Evolutionary conservation across 2,113 vertebrate genomes (phyloP), one percentile per base, ranked within the genome.

Genomic region (Mesocricetus auratus): DNA sequence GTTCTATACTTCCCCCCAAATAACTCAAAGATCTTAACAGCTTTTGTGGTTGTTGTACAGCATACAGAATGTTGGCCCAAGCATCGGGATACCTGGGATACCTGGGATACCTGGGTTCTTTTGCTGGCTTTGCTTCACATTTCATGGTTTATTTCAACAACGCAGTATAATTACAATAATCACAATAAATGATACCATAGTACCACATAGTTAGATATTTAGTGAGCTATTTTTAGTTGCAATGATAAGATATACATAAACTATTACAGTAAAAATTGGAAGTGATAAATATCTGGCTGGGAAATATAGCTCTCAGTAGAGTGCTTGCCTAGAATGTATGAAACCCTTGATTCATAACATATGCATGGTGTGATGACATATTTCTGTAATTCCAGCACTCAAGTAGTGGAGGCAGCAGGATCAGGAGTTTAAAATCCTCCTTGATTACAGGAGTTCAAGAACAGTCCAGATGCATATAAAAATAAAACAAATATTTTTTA

Each of bases 101-200:
- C n/a, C n/a, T n/a, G 60, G 29, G 21, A 88, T 21, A 83, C 17
- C 21, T 89, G 31, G 16, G 2, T 89, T 92, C 26, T 83, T 73
- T 16, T 82, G 47, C 39, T 88, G 47, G 10, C 33, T 88, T 36
- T 64, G 69, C 29, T 85, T 81, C 29, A 2, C 50, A 79, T 60
- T 90, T 81, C 64, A 50, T 85, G 16, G 12, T 78, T 85, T 96
- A 83, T 94, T 90, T 90, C 53, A 94, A 73, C 3, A 45, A 78
- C 33, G 47, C 60, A 68, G 26, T 89, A 45, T 58, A 89, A 69
- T 68, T 36, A 62, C 73, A 31, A 83, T 78, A 94, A 75, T 78
- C 36, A 89, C 17, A 79, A 22, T 83, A 62, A 66, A 90, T 81
- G 79, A 26, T 89, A 79, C 50, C 50, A 62, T 62, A 45, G 42